Conservation (phyloP, 2,888 invertebrate species). For the Ganaspis brasiliensis region DNA sequence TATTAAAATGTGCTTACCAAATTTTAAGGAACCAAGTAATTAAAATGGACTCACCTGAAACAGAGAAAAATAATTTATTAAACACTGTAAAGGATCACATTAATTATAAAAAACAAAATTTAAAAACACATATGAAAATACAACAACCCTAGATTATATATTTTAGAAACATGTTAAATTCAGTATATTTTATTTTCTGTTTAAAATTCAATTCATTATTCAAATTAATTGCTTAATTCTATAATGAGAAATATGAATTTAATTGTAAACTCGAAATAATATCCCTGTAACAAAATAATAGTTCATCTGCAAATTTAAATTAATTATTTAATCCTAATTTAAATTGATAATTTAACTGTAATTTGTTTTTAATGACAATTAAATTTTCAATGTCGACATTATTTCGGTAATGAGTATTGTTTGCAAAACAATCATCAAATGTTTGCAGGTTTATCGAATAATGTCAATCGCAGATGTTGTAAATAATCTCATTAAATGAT, state of each 20-base stretch:
- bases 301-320: no score
- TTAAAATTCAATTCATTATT: no score
- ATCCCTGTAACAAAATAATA: not conserved
- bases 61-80: conserved; percentile 6
- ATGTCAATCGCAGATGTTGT: not conserved
- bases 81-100: not conserved
- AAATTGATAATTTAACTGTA: not conserved
- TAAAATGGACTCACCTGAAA: conserved; percentile 1
- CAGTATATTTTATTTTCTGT: no score
- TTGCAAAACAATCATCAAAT: not conserved
- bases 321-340: no score
- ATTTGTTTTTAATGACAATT: not conserved
- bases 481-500: not conserved
- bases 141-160: no score
- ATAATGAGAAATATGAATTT: no score
- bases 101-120: no score
- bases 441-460: not conserved
- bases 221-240: no score
- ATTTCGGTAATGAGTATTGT: not conserved
- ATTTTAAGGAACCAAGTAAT: not conserved
- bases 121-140: no score
- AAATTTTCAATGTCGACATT: not conserved
- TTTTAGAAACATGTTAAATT: no score
- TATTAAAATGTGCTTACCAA: not conserved
- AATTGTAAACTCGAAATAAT: not conserved